Conservation (phyloP, 2,797 vertebrate species). For the Protosalanx chinensis region DNA sequence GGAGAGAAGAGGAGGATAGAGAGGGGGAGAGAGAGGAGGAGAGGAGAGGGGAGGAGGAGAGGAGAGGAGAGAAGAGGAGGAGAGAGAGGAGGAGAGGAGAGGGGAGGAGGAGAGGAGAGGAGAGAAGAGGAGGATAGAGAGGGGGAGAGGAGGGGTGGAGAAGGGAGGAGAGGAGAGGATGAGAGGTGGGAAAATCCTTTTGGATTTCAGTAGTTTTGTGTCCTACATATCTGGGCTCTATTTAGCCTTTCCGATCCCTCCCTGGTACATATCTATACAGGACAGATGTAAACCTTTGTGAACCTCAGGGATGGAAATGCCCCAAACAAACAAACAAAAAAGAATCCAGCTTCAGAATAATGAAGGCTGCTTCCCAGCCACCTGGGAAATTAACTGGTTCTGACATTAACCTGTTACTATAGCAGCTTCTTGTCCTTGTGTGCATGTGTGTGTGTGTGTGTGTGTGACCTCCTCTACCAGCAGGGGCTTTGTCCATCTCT, state of each 20-base stretch:
- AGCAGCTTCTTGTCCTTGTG: not conserved
- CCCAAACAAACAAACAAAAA: no score
- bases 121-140: conserved; percentile 27
- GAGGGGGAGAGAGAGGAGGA: not conserved
- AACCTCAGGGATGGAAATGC: no score
- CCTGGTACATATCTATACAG: no score
- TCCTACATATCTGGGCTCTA: no score
- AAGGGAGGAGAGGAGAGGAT: not conserved
- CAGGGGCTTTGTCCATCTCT: not conserved
- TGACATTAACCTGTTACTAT: not conserved
- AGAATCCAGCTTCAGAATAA: no score
- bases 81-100: not conserved
- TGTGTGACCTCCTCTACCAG: no score
- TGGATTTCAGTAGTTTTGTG: not conserved
- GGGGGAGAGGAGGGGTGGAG: not conserved
- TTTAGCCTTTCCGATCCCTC: no score
- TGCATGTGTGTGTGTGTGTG: no score
- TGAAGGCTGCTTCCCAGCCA: not conserved
- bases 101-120: conserved; percentile 37
- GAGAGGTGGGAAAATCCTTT: not conserved
- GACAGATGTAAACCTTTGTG: no score
- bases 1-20: conserved; percentile 25
- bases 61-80: conserved; percentile 33
- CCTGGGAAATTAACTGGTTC: not conserved
- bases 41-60: conserved; percentile 48